Evolutionary conservation across 2,113 vertebrate species (phyloP).

Genomic region (Sylvietta virens): DNA sequence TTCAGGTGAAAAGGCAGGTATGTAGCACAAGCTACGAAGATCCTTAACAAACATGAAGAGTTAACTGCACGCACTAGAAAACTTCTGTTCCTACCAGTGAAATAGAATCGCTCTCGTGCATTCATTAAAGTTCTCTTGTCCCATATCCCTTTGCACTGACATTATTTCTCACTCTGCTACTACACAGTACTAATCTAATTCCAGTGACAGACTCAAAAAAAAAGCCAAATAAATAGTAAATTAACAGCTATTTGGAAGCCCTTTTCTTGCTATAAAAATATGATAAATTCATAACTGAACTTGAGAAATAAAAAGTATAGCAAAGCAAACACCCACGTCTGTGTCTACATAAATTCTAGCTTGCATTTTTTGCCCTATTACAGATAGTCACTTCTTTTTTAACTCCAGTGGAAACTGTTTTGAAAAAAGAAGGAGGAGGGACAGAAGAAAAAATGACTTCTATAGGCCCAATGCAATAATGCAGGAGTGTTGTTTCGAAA

Average conservation of each 20-base stretch:
- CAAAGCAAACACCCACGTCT: neutral
- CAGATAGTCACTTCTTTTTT: neutral
- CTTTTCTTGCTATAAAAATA: neutral
- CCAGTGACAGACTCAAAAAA: neutral
- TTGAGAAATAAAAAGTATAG: neutral
- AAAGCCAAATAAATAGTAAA: neutral
- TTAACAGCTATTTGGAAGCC: neutral
- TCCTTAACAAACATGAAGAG: neutral
- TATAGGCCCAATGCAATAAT: neutral
- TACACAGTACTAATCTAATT: neutral
- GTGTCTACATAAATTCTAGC: neutral
- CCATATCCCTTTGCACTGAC: neutral
- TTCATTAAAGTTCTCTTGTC: neutral
- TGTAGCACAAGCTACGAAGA: fast-evolving
- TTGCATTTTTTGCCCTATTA: neutral
- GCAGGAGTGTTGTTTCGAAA: neutral
- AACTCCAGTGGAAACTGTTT: neutral
- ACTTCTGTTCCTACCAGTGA: neutral
- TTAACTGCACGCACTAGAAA: neutral
- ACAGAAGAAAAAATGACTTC: neutral
- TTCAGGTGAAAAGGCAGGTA: neutral
- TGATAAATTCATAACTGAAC: neutral
- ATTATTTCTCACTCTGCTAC: neutral
- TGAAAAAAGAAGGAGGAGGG: neutral
- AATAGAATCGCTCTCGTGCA: neutral